Conservation (phyloP, 2,797 vertebrate species). For the Epinephelus coioides region DNA sequence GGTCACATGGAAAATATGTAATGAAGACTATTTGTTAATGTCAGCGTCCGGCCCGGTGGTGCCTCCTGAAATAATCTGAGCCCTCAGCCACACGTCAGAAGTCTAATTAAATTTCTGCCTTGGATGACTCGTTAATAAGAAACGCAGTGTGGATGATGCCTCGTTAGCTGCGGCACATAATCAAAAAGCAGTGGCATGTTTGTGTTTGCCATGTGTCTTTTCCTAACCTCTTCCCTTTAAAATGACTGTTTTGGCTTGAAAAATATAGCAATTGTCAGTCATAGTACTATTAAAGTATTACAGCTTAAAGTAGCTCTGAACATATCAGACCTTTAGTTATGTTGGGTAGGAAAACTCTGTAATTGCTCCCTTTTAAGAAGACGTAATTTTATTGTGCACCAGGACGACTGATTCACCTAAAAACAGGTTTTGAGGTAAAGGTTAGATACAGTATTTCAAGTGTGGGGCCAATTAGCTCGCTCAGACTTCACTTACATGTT, state of each 20-base stretch:
- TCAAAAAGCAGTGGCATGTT: conserved; percentile 63
- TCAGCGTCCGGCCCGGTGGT: conserved; percentile 73
- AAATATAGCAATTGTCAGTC: conserved; percentile 23
- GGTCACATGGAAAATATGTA: conserved; percentile 86
- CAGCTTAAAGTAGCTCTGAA: conserved; percentile 5
- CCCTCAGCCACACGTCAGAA: conserved; percentile 68
- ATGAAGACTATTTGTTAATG: conserved; percentile 88
- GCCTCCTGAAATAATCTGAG: conserved; percentile 58
- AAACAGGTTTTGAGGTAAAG: conserved; percentile 43
- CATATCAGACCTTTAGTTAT: conserved; percentile 43
- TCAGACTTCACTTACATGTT: conserved; percentile 36
- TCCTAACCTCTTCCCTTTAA: conserved; percentile 34
- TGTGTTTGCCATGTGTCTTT: conserved; percentile 23
- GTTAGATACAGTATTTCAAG: conserved; percentile 34
- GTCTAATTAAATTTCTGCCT: conserved; percentile 88
- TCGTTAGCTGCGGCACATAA: conserved; percentile 79
- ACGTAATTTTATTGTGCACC: conserved; percentile 44
- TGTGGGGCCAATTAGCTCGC: conserved; percentile 24
- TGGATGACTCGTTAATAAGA: conserved; percentile 83
- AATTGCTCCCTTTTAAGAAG: conserved; percentile 52
- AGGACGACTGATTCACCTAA: conserved; percentile 50
- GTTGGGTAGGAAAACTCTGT: conserved; percentile 35
- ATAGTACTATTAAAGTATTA: conserved; percentile 26
- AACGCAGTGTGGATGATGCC: conserved; percentile 76
- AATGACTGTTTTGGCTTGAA: conserved; percentile 58